A percentile compares a stretch with the other conserved stretches of the same genome.
Conservation (phyloP, 35 echinoderm and acorn worm genomes). For the Strongylocentrotus purpuratus region DNA sequence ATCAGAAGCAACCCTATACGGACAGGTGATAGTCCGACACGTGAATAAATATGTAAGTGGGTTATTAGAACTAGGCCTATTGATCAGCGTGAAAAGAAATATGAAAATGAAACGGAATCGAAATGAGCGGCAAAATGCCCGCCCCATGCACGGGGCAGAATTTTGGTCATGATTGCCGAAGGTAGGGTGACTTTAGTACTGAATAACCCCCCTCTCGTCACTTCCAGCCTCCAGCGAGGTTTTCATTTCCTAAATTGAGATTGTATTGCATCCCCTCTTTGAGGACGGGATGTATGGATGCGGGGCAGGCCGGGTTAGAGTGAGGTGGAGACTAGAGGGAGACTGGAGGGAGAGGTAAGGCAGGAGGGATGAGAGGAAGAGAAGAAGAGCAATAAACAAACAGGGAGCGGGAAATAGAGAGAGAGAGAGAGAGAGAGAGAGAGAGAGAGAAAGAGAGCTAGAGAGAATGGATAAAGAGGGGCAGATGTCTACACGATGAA, state of each 20-base stretch:
- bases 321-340: neutral
- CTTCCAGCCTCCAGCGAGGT: conserved; percentile 5
- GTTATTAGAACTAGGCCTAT: conserved; percentile 46
- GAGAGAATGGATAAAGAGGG: too few species aligned
- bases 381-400: neutral
- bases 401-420: too few species aligned
- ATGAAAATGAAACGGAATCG: conserved; percentile 36
- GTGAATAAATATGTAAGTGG: conserved; percentile 46
- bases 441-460: neutral
- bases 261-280: neutral
- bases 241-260: conserved; percentile 33
- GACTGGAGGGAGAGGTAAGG: neutral
- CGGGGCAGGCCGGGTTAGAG: neutral
- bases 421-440: too few species aligned
- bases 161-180: conserved; percentile 19
- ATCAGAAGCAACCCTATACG: neutral
- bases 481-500: neutral
- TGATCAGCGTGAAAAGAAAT: conserved; percentile 40
- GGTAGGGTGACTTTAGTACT: neutral
- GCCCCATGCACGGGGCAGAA: neutral
- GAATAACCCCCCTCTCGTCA: neutral
- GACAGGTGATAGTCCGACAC: conserved; percentile 39
- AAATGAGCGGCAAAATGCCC: conserved; percentile 20
- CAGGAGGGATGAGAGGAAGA: neutral
- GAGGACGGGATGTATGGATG: neutral